Evolutionary conservation across 1,140 invertebrate genomes (phyloP).

Genomic region (Drosophila miranda): DNA sequence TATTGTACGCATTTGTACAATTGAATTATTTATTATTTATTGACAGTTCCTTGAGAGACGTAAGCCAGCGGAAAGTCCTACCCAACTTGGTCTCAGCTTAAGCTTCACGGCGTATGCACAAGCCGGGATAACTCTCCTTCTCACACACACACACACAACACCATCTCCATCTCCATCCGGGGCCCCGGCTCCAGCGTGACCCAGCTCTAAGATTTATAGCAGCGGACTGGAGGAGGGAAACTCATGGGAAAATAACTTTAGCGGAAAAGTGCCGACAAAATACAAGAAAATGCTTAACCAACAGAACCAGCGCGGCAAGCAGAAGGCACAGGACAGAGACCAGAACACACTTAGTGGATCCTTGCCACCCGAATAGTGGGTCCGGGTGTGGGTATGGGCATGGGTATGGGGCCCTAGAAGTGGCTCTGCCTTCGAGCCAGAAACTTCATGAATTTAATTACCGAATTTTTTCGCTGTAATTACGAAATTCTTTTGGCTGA

Average conservation of each 20-base stretch:
- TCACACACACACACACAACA: slow-evolving; percentile 1
- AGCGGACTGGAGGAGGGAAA: slow-evolving; percentile 40
- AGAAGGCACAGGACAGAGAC: slow-evolving; percentile 19
- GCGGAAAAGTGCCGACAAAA: slow-evolving; percentile 79
- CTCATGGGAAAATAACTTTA: slow-evolving; percentile 77
- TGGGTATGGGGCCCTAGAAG: slow-evolving; percentile 28
- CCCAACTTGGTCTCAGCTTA: slow-evolving; percentile 44
- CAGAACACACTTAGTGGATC: slow-evolving; percentile 42
- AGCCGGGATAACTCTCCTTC: slow-evolving; percentile 12
- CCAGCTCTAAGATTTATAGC: slow-evolving; percentile 68
- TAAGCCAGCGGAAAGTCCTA: slow-evolving; percentile 22
- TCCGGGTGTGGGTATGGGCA: too few species aligned
- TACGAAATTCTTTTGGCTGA: slow-evolving; percentile 79
- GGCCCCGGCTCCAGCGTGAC: slow-evolving; percentile 13
- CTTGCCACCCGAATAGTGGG: background rate
- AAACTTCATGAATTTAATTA: slow-evolving; percentile 81
- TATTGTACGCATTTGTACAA: slow-evolving; percentile 43
- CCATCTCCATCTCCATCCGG: slow-evolving; percentile 18
- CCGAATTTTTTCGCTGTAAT: slow-evolving; percentile 79
- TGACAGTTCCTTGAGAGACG: slow-evolving; percentile 51
- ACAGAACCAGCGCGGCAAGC: slow-evolving; percentile 57
- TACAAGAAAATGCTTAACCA: slow-evolving; percentile 78
- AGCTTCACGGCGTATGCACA: slow-evolving; percentile 57
- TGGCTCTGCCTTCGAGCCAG: slow-evolving; percentile 40
- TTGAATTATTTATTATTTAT: slow-evolving; percentile 67